These are phyloP conservation scores for Antheraea pernyi DNA, from an alignment of 1,140 invertebrate genomes.

Conservation along the genomic window DNA sequence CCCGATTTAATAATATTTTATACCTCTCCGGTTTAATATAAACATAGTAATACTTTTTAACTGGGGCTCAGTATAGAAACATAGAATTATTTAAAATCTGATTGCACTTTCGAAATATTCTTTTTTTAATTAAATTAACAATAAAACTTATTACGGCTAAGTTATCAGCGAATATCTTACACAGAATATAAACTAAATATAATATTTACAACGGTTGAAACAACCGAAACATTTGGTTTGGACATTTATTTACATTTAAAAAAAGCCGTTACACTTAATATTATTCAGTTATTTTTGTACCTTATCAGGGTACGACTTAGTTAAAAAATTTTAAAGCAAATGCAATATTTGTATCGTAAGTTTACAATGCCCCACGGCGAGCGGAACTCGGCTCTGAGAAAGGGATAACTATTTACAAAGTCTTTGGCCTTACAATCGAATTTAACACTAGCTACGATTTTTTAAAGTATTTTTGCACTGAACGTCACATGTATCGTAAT, in stretches of 20 bases:
- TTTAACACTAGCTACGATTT: conserved; percentile 48
- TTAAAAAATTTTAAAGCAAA: conserved; percentile 67
- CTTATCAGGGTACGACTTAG: conserved; percentile 46
- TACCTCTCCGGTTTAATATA: conserved; percentile 70
- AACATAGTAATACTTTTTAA: conserved; percentile 79
- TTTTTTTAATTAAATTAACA: conserved; percentile 44
- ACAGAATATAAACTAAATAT: conserved; percentile 52
- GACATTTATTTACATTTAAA: conserved; percentile 68
- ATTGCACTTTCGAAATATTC: conserved; percentile 72
- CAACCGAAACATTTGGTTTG: conserved; percentile 68
- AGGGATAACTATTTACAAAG: conserved; percentile 55
- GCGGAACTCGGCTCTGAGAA: neutral
- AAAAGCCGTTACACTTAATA: conserved; percentile 56
- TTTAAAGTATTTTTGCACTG: conserved; percentile 35
- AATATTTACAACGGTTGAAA: conserved; percentile 28
- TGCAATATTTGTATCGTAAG: conserved; percentile 68
- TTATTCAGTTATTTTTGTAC: conserved; percentile 58
- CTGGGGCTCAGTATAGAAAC: conserved; percentile 57
- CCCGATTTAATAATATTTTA: conserved; percentile 73
- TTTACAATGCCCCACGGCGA: conserved; percentile 5
- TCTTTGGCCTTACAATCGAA: conserved; percentile 71
- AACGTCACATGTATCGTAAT: conserved; percentile 21
- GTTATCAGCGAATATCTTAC: conserved; percentile 19
- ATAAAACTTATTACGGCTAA: conserved; percentile 42
- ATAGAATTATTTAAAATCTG: conserved; percentile 70